phyloP scores from a whole-genome alignment of 2,113 vertebrate genomes.

The Halichoeres trimaculatus region DNA sequence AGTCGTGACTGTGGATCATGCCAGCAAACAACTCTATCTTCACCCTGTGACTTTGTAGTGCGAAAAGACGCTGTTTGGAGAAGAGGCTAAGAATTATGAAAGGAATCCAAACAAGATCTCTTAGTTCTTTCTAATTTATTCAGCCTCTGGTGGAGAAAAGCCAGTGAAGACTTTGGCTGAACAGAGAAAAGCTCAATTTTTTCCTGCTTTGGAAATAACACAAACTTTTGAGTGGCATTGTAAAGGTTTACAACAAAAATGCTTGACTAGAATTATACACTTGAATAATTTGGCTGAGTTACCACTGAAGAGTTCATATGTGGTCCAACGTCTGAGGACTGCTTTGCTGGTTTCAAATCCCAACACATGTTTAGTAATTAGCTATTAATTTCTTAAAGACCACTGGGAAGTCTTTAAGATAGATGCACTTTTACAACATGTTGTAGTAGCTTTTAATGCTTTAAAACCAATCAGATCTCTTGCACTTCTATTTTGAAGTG shows the following conservation, averaged over 20 bases:
- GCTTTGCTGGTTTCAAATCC: no score
- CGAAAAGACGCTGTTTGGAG: neutral
- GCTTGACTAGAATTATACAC: conserved; percentile 10
- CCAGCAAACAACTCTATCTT: neutral
- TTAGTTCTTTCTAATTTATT: neutral
- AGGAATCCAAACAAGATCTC: neutral
- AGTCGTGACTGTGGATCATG: neutral
- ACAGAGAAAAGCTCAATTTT: neutral
- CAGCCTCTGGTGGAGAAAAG: neutral
- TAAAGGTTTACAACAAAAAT: neutral
- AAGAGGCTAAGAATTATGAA: neutral
- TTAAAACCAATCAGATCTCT: no score
- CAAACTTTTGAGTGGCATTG: neutral
- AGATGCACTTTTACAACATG: no score
- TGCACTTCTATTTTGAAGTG: no score
- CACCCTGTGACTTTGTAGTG: neutral
- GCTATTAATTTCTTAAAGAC: neutral
- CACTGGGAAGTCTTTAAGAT: no score
- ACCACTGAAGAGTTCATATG: neutral
- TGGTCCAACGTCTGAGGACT: neutral
- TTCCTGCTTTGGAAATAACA: neutral
- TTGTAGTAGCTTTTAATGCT: no score
- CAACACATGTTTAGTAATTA: no score
- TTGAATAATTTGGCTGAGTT: neutral
- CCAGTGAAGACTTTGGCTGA: conserved; percentile 3